Conservation (phyloP, 2,797 vertebrate species). For the Xyrichtys novacula region DNA sequence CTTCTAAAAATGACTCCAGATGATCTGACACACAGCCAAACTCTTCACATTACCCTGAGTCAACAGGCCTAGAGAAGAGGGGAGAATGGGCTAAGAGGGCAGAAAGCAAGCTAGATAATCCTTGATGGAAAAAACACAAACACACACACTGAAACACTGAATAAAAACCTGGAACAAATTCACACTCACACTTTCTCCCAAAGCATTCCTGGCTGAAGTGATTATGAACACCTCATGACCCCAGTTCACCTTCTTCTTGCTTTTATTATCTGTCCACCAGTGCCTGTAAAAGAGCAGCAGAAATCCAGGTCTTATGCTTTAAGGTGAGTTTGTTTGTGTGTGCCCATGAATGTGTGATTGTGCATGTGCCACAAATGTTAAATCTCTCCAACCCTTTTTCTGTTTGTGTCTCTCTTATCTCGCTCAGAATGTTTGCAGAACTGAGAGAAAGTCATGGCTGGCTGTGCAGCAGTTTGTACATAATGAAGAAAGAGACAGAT, state of each 20-base stretch:
- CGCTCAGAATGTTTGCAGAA: constrained; percentile 50
- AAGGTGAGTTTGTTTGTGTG: constrained; percentile 38
- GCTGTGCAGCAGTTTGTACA: constrained; percentile 54
- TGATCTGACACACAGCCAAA: constrained; percentile 65
- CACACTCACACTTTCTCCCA: constrained; percentile 3
- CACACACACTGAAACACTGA: not conserved
- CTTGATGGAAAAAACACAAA: constrained; percentile 20
- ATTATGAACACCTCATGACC: constrained; percentile 24
- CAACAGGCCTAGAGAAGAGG: constrained; percentile 49
- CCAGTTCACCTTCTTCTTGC: constrained; percentile 26
- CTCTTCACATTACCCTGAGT: constrained; percentile 83
- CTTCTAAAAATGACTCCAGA: constrained; percentile 80
- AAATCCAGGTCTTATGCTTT: constrained; percentile 60
- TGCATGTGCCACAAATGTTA: not conserved
- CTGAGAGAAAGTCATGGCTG: constrained; percentile 35
- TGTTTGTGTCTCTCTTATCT: constrained; percentile 36
- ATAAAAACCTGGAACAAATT: not conserved
- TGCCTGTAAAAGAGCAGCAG: constrained; percentile 58
- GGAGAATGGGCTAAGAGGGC: constrained; percentile 55
- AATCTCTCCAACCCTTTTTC: constrained; percentile 17
- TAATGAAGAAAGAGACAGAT: constrained; percentile 45
- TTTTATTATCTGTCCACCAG: constrained; percentile 50
- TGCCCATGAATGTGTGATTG: not conserved
- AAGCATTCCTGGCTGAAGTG: constrained; percentile 31
- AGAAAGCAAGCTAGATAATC: constrained; percentile 55